Evolutionary conservation across 2,888 invertebrate genomes (phyloP).

Genomic region (Caenorhabditis sulstoni): DNA sequence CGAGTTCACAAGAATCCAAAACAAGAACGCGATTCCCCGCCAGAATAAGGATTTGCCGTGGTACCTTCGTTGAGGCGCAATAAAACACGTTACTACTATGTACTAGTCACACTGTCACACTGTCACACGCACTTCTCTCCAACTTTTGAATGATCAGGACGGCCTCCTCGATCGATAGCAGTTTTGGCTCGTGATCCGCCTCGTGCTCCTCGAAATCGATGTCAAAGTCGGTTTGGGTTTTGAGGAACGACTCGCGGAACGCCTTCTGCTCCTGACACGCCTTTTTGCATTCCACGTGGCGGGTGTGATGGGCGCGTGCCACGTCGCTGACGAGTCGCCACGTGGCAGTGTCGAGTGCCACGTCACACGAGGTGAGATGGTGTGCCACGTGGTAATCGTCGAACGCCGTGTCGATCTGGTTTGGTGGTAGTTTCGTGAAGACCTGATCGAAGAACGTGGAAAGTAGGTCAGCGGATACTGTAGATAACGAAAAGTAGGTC

Average conservation of each 20-base stretch:
- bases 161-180: conserved; percentile 73
- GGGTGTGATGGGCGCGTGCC: conserved; percentile 18
- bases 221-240: conserved; percentile 58
- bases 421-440: conserved; percentile 18
- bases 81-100: too few species aligned
- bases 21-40: too few species aligned
- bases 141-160: conserved; percentile 71
- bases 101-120: too few species aligned
- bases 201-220: conserved; percentile 58
- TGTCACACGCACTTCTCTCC: conserved; percentile 72
- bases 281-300: conserved; percentile 40
- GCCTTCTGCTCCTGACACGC: conserved; percentile 59
- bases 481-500: conserved; percentile 3
- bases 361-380: conserved; percentile 16
- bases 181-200: conserved; percentile 50
- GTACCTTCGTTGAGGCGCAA: too few species aligned
- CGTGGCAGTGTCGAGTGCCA: conserved; percentile 15
- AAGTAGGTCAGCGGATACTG: conserved; percentile 34
- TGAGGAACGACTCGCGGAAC: conserved; percentile 56
- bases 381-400: conserved; percentile 31
- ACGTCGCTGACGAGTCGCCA: conserved; percentile 24
- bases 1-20: too few species aligned
- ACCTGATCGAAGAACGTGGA: conserved; percentile 23
- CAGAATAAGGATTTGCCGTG: too few species aligned
- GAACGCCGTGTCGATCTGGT: conserved; percentile 16